Percentiles rank a stretch among this genome's conserved stretches.
These are phyloP conservation scores for Drosophila meridionalis DNA, from an alignment of 2,888 invertebrate genomes.

Conservation along the genomic window DNA sequence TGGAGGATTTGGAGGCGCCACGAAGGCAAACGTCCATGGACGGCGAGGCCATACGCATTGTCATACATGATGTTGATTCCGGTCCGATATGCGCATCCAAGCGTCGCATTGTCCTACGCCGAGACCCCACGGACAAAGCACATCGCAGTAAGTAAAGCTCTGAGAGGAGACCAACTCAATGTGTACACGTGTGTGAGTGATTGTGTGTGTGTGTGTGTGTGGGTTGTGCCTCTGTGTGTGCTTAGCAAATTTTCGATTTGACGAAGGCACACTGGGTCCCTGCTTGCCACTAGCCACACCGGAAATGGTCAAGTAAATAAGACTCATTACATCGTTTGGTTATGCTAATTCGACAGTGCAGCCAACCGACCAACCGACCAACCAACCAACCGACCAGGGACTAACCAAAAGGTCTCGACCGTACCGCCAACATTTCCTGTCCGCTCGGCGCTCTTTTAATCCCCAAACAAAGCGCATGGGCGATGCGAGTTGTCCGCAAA, in stretches of 20 bases:
- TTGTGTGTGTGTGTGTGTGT: not conserved
- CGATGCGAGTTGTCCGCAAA: conserved; percentile 32
- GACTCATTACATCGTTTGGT: conserved; percentile 77
- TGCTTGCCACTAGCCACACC: conserved; percentile 47
- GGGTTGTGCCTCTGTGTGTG: conserved; percentile 21
- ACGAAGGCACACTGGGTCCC: conserved; percentile 29
- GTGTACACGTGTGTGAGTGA: not conserved
- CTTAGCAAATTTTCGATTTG: conserved; percentile 49
- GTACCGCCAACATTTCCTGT: conserved; percentile 58
- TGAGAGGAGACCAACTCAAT: conserved; percentile 16
- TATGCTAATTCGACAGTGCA: conserved; percentile 69
- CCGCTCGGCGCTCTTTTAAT: conserved; percentile 41
- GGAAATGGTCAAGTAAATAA: conserved; percentile 80
- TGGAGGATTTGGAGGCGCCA: conserved; percentile 88
- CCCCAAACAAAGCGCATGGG: conserved; percentile 50
- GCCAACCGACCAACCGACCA: conserved; percentile 1
- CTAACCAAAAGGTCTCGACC: conserved; percentile 28
- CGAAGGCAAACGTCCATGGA: conserved; percentile 94
- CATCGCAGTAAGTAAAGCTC: conserved; percentile 90
- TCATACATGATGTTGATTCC: conserved; percentile 96
- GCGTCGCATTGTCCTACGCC: conserved; percentile 90
- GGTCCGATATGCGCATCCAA: conserved; percentile 88
- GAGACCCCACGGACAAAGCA: conserved; percentile 93
- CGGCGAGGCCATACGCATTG: conserved; percentile 96
- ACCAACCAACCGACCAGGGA: conserved; percentile 14